Evolutionary conservation across 2,888 invertebrate genomes (phyloP), one percentile per base, ranked within the genome.

Genomic region (Eugnorisma glareosa): DNA sequence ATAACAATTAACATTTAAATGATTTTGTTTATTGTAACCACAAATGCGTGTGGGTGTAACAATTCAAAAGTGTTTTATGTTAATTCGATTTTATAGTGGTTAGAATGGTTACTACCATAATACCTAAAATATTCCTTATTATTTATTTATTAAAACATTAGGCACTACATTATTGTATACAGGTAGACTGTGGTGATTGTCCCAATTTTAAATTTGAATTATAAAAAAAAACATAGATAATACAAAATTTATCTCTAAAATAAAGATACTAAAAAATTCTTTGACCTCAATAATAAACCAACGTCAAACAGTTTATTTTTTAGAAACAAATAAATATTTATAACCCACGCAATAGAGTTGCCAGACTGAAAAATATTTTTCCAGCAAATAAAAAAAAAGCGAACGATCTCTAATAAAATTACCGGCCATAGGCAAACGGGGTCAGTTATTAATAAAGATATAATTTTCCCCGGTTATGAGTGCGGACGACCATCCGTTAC

Each of bases 401-500:
- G 71, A 84, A 81, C 82, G 75, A 82, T 86, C 77, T 85, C 84
- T 91, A 90, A 91, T 92, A 91, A 91, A 91, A 92, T 92, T 91
- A 93, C 90, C 88, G 86, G 84, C 73, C 73, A 85, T 89, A 85
- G 88, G 86, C 84, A 88, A 91, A 88, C 86, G 85, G 78, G 89
- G 76, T 61, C 88, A 86, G 92, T 93, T 92, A 93, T 93, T 93
- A 93, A 92, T 93, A 93, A 92, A 93, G 93, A 92, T 94, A 94
- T 94, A 93, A 94, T 94, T 94, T 91, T 87, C 83, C 90, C 87
- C 91, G 89, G 91, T 93, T 93, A 93, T 90, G 93, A 89, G 91
- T 90, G 90, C 88, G 91, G 92, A 93, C 91, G 90, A 90, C 93
- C 94, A 92, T 92, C 91, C 92, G 92, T 93, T 92, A 92, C 89